Percentiles rank a stretch among this genome's conserved stretches.
phyloP scores from a whole-genome alignment of 2,797 vertebrate genomes.

The Diceros bicornis region DNA sequence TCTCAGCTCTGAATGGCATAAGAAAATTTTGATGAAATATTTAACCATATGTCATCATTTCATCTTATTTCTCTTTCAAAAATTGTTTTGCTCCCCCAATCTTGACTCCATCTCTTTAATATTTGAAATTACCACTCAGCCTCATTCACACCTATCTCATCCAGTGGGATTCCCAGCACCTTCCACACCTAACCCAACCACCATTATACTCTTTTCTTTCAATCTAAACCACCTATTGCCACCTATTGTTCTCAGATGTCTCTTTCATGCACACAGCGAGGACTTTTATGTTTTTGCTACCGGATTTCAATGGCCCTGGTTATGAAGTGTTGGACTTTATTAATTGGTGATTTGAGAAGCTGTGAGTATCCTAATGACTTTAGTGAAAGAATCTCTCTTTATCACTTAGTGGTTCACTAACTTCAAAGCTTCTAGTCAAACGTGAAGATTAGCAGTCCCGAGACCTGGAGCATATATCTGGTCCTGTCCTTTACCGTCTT shows the following conservation, averaged over 20 bases:
- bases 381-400: neutral
- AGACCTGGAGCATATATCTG: neutral
- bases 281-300: neutral
- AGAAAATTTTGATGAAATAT: neutral
- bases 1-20: neutral
- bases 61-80: slow-evolving; percentile 10
- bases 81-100: neutral
- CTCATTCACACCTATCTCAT: neutral
- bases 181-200: neutral
- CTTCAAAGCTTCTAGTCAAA: neutral
- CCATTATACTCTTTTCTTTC: neutral
- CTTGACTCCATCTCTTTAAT: neutral
- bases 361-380: neutral
- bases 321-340: neutral
- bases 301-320: neutral
- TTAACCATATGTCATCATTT: neutral
- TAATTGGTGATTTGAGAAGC: neutral
- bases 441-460: neutral
- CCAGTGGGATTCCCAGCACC: neutral
- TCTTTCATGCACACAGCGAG: neutral
- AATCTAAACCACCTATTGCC: accelerated
- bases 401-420: neutral
- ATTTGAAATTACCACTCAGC: neutral
- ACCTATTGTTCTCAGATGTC: too few relatives aligned
- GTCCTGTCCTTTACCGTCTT: neutral